A percentile compares a stretch with the other conserved stretches of the same genome.
Evolutionary conservation across 2,888 invertebrate species (phyloP).

Genomic region (Hyppa rectilinea): DNA sequence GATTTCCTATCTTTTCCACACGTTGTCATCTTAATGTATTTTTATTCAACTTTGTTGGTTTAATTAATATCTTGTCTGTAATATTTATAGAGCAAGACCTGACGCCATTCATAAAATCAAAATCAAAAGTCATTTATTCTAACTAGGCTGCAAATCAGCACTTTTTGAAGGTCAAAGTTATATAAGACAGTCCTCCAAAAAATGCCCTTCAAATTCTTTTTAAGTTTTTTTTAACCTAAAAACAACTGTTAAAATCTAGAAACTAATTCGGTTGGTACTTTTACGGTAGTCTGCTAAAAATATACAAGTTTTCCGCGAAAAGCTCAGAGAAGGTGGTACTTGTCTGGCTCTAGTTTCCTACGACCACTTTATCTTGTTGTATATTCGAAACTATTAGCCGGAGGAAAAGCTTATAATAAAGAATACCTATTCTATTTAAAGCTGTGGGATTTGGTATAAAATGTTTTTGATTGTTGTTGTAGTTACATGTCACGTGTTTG

Average conservation of each 20-base stretch:
- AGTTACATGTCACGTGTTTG: too few relatives aligned
- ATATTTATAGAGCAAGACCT: background rate
- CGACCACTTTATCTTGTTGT: slow-evolving; percentile 27
- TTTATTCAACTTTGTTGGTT: background rate
- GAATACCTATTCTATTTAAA: background rate
- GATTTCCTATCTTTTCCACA: background rate
- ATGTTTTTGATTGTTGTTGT: too few relatives aligned
- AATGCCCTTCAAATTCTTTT: too few relatives aligned
- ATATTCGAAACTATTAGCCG: slow-evolving; percentile 24
- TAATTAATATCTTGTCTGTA: background rate
- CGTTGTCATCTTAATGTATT: background rate
- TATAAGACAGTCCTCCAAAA: too few relatives aligned
- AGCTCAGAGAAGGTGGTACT: background rate
- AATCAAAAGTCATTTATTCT: too few relatives aligned
- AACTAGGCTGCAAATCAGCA: too few relatives aligned
- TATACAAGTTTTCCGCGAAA: slow-evolving; percentile 13
- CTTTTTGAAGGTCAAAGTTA: too few relatives aligned
- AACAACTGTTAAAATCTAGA: background rate
- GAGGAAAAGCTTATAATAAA: slow-evolving; percentile 2
- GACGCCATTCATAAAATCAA: background rate
- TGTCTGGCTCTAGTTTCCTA: slow-evolving; percentile 19
- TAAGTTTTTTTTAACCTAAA: too few relatives aligned
- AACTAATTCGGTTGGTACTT: background rate
- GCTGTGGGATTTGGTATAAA: background rate
- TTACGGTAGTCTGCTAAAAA: slow-evolving; percentile 1